These are phyloP conservation scores for Diabrotica balteata DNA, from an alignment of 2,888 invertebrate genomes.

Conservation along the genomic window DNA sequence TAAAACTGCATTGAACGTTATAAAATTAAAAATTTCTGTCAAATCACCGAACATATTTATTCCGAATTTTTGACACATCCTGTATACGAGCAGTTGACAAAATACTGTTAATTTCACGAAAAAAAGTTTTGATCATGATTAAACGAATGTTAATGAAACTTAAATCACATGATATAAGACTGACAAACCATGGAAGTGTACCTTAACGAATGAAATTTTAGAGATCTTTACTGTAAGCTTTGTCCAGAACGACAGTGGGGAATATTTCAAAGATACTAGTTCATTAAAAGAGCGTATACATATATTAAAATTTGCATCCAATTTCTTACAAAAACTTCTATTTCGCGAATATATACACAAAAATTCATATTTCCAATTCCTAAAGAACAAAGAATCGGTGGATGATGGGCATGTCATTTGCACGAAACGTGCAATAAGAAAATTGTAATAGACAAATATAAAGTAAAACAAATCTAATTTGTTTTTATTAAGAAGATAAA, in stretches of 20 bases:
- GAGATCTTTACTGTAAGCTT: conserved; percentile 16
- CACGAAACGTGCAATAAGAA: no score
- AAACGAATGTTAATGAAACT: conserved; percentile 7
- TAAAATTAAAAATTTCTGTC: conserved; percentile 38
- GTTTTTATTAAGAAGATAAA: no score
- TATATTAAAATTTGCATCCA: no score
- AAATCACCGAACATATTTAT: neutral
- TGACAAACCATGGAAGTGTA: conserved; percentile 21
- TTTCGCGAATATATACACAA: neutral
- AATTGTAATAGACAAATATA: no score
- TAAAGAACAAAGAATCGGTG: no score
- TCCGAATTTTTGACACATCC: conserved; percentile 8
- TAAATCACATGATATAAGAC: conserved; percentile 21
- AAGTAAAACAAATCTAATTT: no score
- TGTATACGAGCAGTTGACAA: conserved; percentile 4
- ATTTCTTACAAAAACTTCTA: no score
- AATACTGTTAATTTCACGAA: conserved; percentile 22
- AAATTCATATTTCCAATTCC: neutral
- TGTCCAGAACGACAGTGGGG: conserved; percentile 1
- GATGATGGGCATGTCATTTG: neutral
- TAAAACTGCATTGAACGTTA: no score
- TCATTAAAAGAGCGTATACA: no score
- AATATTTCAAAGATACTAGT: conserved; percentile 4
- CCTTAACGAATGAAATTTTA: conserved; percentile 7
- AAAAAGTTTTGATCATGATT: conserved; percentile 8